A percentile compares a stretch with the other conserved stretches of the same genome.
Conservation (phyloP, 2,113 vertebrate species). For the Paedocypris sp. region DNA sequence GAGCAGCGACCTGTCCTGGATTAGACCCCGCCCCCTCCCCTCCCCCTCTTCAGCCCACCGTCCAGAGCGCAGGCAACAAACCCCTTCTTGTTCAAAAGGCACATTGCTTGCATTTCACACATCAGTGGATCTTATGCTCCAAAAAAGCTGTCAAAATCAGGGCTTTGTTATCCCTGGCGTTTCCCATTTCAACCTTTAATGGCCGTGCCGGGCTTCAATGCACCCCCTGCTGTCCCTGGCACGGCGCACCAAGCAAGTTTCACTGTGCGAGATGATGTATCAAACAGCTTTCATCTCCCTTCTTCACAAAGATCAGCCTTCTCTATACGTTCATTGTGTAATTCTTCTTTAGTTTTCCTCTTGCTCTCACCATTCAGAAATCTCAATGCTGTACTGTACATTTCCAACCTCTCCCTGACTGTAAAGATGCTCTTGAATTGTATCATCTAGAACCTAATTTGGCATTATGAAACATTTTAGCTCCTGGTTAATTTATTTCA, state of each 20-base stretch:
- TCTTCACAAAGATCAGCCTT: conserved; percentile 21
- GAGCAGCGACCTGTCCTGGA: conserved; percentile 14
- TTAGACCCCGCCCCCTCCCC: background rate
- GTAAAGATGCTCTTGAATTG: no score
- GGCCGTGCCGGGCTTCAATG: conserved; percentile 35
- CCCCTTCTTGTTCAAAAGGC: conserved; percentile 43
- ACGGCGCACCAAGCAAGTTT: conserved; percentile 19
- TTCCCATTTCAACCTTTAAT: conserved; percentile 39
- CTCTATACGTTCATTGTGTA: conserved; percentile 17
- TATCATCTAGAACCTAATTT: no score
- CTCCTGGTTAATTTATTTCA: no score
- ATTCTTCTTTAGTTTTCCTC: conserved; percentile 11
- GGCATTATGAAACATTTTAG: no score
- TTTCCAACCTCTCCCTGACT: no score
- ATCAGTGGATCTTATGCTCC: conserved; percentile 45
- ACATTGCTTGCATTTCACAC: conserved; percentile 42
- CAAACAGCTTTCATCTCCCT: conserved; percentile 29
- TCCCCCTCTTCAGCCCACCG: conserved; percentile 10
- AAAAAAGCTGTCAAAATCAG: conserved; percentile 46
- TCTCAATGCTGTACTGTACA: no score
- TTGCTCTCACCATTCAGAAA: conserved; percentile 13
- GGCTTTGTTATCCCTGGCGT: conserved; percentile 40
- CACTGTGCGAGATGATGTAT: conserved; percentile 16
- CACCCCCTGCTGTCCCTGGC: conserved; percentile 27
- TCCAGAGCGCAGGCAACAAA: conserved; percentile 37